phyloP scores from a whole-genome alignment of 2,113 vertebrate species.

The Theristicus caerulescens region DNA sequence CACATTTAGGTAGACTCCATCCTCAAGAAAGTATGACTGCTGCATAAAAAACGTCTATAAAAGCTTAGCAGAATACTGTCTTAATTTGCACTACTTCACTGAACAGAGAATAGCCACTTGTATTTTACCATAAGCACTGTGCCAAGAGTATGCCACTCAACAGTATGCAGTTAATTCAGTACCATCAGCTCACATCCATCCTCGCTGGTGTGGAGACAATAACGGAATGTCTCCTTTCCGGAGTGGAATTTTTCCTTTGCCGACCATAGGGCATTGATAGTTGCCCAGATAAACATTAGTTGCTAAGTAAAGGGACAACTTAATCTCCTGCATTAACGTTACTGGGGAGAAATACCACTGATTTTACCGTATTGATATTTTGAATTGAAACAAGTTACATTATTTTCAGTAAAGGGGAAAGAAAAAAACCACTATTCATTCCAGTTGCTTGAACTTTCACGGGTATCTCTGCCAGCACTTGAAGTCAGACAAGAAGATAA shows the following conservation, averaged over 20 bases:
- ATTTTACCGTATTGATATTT: not conserved
- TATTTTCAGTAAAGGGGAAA: not conserved
- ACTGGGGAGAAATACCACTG: not conserved
- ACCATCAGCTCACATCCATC: not conserved
- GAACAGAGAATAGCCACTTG: not conserved
- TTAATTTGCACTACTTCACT: not conserved
- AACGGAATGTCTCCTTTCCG: no score
- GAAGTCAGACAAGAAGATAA: constrained; percentile 27
- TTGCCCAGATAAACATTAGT: not conserved
- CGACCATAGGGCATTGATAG: not conserved
- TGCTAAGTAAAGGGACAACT: not conserved
- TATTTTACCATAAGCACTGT: not conserved
- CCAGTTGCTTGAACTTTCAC: not conserved
- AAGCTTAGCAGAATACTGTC: not conserved
- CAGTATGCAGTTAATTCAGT: not conserved
- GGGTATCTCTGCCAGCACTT: constrained; percentile 22
- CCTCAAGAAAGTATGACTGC: not conserved
- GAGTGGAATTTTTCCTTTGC: not conserved
- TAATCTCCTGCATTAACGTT: not conserved
- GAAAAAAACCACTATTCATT: not conserved
- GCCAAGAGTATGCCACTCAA: not conserved
- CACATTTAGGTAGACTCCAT: not conserved
- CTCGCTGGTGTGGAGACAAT: not conserved
- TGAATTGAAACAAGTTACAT: not conserved
- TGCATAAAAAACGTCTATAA: not conserved